Conservation (phyloP, 2,888 invertebrate species). For the Catocala fraxini region DNA sequence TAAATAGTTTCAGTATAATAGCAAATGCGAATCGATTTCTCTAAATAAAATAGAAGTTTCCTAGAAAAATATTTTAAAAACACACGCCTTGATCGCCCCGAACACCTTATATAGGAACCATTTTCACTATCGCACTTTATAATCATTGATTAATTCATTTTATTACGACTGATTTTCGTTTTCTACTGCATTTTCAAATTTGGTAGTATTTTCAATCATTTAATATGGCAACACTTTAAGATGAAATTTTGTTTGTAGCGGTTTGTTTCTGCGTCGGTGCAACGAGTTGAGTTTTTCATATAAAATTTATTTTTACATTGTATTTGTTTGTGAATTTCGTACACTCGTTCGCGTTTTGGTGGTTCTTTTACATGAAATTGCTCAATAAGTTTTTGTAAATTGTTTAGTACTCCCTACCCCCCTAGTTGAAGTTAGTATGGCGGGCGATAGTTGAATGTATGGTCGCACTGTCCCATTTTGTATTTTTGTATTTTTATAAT, state of each 20-base stretch:
- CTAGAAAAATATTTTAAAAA: conserved; percentile 61
- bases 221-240: conserved; percentile 65
- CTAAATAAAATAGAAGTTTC: conserved; percentile 55
- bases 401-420: conserved; percentile 79
- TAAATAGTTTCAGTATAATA: conserved; percentile 67
- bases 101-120: conserved; percentile 56
- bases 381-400: conserved; percentile 79
- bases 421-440: conserved; percentile 68
- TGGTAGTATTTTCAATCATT: conserved; percentile 50
- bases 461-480: conserved; percentile 87
- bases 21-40: conserved; percentile 64
- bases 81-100: conserved; percentile 71
- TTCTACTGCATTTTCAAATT: conserved; percentile 54
- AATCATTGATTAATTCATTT: conserved; percentile 47
- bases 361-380: conserved; percentile 80
- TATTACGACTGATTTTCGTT: conserved; percentile 50
- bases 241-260: conserved; percentile 57
- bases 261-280: conserved; percentile 56
- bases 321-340: conserved; percentile 57
- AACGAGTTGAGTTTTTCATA: conserved; percentile 52
- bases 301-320: conserved; percentile 54
- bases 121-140: conserved; percentile 63
- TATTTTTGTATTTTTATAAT: conserved; percentile 88
- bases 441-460: conserved; percentile 77
- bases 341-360: conserved; percentile 64